Evolutionary conservation across 2,797 vertebrate species (phyloP).

Genomic region (Typhlichthys subterraneus): DNA sequence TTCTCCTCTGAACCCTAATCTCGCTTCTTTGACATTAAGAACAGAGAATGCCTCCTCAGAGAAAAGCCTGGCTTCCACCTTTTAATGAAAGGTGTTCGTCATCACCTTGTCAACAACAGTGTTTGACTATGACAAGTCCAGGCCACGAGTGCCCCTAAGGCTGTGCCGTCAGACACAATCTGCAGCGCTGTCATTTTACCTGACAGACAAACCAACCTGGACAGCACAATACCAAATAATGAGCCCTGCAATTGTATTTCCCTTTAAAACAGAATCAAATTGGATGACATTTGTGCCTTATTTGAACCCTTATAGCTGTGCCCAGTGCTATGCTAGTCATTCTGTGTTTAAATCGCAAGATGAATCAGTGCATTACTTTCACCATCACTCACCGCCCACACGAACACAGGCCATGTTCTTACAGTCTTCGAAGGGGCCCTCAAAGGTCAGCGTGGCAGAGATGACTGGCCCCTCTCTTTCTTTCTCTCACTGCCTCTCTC

Average conservation of each 20-base stretch:
- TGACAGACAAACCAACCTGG: constrained; percentile 56
- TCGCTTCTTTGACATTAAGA: constrained; percentile 52
- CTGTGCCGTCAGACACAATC: constrained; percentile 62
- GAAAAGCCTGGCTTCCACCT: constrained; percentile 49
- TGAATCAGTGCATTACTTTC: constrained; percentile 19
- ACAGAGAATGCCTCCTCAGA: constrained; percentile 32
- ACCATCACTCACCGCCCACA: constrained; percentile 48
- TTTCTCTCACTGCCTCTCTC: background rate
- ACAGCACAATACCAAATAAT: constrained; percentile 52
- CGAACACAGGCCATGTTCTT: constrained; percentile 34
- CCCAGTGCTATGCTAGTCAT: constrained; percentile 40
- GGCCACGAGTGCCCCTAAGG: constrained; percentile 63
- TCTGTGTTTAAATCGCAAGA: constrained; percentile 42
- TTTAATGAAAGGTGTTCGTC: constrained; percentile 79
- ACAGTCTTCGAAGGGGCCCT: constrained; percentile 52
- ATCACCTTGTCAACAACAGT: constrained; percentile 72
- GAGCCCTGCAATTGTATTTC: constrained; percentile 51
- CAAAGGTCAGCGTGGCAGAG: no score
- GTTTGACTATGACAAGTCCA: constrained; percentile 67
- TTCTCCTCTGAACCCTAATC: constrained; percentile 15
- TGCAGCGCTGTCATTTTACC: constrained; percentile 64
- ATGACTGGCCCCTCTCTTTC: background rate
- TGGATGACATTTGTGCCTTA: constrained; percentile 27
- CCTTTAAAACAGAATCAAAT: constrained; percentile 4
- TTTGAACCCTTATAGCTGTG: constrained; percentile 26